phyloP scores from a whole-genome alignment of 2,797 vertebrate species.

The Neostethus bicornis region DNA sequence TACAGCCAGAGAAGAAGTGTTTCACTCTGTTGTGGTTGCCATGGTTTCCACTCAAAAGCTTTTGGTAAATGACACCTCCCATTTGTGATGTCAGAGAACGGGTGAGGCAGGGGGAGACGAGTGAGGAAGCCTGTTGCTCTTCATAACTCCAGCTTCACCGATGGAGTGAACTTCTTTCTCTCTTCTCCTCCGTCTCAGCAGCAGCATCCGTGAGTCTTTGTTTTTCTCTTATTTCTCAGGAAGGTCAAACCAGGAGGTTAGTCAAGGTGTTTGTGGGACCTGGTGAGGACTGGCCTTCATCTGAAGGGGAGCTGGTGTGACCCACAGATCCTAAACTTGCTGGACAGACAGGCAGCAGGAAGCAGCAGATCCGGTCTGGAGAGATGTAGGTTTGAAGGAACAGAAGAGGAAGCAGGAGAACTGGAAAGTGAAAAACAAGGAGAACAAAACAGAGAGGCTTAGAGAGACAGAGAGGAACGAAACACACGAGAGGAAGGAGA shows the following conservation, averaged over 20 bases:
- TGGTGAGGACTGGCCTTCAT: too few relatives aligned
- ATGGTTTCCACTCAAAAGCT: constrained; percentile 83
- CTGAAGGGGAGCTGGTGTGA: too few relatives aligned
- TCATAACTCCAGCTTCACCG: constrained; percentile 59
- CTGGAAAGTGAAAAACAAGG: too few relatives aligned
- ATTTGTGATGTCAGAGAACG: constrained; percentile 81
- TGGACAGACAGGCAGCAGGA: too few relatives aligned
- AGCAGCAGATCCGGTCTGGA: too few relatives aligned
- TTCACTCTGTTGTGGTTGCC: constrained; percentile 74
- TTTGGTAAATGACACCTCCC: constrained; percentile 78
- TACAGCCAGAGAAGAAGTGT: constrained; percentile 48
- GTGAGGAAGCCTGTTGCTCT: constrained; percentile 81
- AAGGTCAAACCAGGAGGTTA: too few relatives aligned
- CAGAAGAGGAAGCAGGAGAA: too few relatives aligned
- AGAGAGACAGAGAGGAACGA: constrained; percentile 11
- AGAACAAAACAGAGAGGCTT: constrained; percentile 21
- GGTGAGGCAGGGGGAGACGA: constrained; percentile 32
- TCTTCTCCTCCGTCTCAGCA: constrained; percentile 8
- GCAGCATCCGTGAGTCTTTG: constrained; percentile 67
- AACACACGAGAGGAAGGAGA: constrained; percentile 11
- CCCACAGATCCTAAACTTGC: too few relatives aligned
- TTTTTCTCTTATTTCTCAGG: neutral
- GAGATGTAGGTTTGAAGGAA: too few relatives aligned
- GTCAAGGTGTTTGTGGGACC: too few relatives aligned
- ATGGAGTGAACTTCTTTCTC: constrained; percentile 37